Conservation (phyloP, 2,797 vertebrate genomes). For the Aplochiton taeniatus region DNA sequence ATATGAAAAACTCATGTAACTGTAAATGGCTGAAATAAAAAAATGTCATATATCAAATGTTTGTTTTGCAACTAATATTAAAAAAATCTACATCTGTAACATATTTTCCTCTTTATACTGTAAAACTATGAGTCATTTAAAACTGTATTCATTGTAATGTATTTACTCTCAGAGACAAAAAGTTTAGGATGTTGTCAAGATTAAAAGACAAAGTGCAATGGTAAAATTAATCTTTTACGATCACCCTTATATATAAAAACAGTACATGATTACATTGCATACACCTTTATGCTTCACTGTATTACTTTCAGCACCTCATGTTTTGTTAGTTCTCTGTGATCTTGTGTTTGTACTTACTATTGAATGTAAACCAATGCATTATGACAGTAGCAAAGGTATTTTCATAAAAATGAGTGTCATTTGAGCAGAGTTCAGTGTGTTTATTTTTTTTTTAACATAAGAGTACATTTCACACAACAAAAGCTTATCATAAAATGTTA, state of each 20-base stretch:
- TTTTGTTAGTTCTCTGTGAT: constrained; percentile 17
- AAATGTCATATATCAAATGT: too few relatives aligned
- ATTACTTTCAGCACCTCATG: constrained; percentile 18
- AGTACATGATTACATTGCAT: constrained; percentile 10
- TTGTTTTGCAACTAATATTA: too few relatives aligned
- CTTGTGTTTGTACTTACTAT: constrained; percentile 43
- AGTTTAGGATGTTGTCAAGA: too few relatives aligned
- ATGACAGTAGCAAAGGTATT: constrained; percentile 52
- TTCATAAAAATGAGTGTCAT: constrained; percentile 25
- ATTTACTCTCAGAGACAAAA: background rate
- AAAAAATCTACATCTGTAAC: too few relatives aligned
- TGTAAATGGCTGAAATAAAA: too few relatives aligned
- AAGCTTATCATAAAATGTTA: too few relatives aligned
- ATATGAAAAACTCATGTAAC: too few relatives aligned
- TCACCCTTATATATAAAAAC: too few relatives aligned
- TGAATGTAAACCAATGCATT: constrained; percentile 36
- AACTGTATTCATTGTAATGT: background rate
- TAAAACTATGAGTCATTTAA: constrained; percentile 13
- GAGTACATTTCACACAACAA: constrained; percentile 2
- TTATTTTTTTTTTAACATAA: background rate
- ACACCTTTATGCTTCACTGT: constrained; percentile 24
- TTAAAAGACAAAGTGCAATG: too few relatives aligned
- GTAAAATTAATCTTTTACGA: too few relatives aligned
- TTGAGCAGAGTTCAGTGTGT: background rate
- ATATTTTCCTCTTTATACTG: constrained; percentile 42